Base-by-base conservation (phyloP, 2,888 invertebrate species). In the Eurois occulta region DNA sequence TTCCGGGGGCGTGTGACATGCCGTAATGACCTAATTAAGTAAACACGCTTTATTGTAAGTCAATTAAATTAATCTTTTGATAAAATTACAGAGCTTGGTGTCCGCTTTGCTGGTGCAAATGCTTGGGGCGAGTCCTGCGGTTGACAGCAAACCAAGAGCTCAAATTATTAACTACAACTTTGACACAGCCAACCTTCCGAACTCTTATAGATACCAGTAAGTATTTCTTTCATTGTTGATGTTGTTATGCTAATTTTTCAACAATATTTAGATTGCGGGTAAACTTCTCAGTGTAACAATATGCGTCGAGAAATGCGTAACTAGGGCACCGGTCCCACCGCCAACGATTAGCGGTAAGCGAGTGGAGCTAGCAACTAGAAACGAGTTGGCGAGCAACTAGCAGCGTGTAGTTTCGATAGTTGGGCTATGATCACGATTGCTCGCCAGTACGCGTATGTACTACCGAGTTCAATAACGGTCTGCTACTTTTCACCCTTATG, bases 161-260 rank as follows among this genome's bases (percentile, higher is more conserved):
- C 95, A 96, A 90, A 92, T 95, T 1, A 35, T 95, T 32, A 90
- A 87, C n/a, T 95, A 95, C 78, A 92, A 95, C 43, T 91, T 92
- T 81, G 93, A 96, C 62, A 95, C 95, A 41, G 88, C 91, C 6
- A 92, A 95, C 81, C 92, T 96, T 91, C 96, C 96, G 1, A 96
- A 96, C 85, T 95, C 95, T 18, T 96, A 96, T 81, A 95, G 91
- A 73, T 96, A 95, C 84, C 92, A 94, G 96, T 96, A 89, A 96
- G 96, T 96, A 91, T 52, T 32, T 41, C 21, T n/a, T 46, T 24
- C 0, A 18, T 52, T 16, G n/a, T 21, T 35, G 35, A 52, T 24
- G 24, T 55, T n/a, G n/a, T 55, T 55, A 38, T 60, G 24, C 24
- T 5, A 60, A 43, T 28, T 24, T 72, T 46, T 66, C 10, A 38